Evolutionary conservation across 2,113 vertebrate genomes (phyloP).

Genomic region (Speoplatyrhinus poulsoni): DNA sequence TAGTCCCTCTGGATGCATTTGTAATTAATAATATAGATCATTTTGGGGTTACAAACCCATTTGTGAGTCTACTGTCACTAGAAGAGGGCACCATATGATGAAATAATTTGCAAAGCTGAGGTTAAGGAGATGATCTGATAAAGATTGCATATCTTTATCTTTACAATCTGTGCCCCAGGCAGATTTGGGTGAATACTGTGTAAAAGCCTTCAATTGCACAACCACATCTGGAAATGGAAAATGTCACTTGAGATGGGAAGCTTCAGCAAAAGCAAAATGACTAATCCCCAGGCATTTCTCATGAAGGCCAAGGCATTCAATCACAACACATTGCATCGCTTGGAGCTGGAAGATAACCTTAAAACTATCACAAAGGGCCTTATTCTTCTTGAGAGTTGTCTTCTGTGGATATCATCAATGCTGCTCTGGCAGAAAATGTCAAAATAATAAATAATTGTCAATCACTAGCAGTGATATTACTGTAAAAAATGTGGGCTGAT

Average conservation of each 20-base stretch:
- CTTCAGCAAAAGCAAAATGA: slow-evolving; percentile 29
- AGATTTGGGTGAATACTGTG: slow-evolving; percentile 38
- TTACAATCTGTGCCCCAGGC: slow-evolving; percentile 56
- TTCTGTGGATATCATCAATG: too few relatives aligned
- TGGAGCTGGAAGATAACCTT: too few relatives aligned
- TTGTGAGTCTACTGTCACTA: slow-evolving; percentile 4
- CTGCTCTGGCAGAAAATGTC: too few relatives aligned
- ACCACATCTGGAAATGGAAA: slow-evolving; percentile 55
- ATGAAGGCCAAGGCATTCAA: neutral
- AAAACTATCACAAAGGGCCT: too few relatives aligned
- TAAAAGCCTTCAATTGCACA: slow-evolving; percentile 55
- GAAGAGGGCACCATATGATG: slow-evolving; percentile 2
- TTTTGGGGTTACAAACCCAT: neutral
- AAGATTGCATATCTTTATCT: slow-evolving; percentile 53
- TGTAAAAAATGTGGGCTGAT: too few relatives aligned
- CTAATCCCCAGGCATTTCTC: slow-evolving; percentile 29
- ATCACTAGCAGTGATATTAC: too few relatives aligned
- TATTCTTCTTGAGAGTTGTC: too few relatives aligned
- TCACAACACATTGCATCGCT: too few relatives aligned
- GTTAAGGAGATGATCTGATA: slow-evolving; percentile 30
- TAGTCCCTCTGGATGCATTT: too few relatives aligned
- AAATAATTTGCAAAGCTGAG: slow-evolving; percentile 25
- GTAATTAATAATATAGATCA: too few relatives aligned
- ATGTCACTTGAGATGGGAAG: slow-evolving; percentile 37
- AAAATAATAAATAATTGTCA: too few relatives aligned